Conservation (phyloP, 2,113 vertebrate species). For the Sphaerodactylus townsendi region DNA sequence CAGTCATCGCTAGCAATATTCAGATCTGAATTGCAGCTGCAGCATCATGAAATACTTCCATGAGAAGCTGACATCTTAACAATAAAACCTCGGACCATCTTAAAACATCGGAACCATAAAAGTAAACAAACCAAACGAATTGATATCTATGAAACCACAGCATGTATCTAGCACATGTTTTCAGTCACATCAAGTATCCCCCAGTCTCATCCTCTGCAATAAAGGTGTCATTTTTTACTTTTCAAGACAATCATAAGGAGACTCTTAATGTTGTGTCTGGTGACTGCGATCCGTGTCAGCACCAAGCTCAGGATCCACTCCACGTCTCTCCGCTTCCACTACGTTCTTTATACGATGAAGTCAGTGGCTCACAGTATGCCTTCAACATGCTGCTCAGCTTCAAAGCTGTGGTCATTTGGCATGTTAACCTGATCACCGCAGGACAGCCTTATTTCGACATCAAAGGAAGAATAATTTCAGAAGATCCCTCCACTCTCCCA, state of each 20-base stretch:
- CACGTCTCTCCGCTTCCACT: constrained; percentile 61
- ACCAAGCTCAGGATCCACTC: constrained; percentile 45
- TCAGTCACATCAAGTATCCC: neutral
- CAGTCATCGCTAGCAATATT: neutral
- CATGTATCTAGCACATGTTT: neutral
- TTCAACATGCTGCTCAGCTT: constrained; percentile 53
- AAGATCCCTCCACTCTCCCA: constrained; percentile 40
- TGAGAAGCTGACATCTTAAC: too few species aligned
- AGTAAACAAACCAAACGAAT: neutral
- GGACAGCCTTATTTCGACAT: constrained; percentile 63
- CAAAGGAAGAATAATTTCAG: constrained; percentile 66
- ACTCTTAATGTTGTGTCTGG: constrained; percentile 35
- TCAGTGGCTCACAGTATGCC: constrained; percentile 56
- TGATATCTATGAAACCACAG: neutral
- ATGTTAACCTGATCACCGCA: constrained; percentile 64
- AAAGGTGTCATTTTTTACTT: constrained; percentile 10
- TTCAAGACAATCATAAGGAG: constrained; percentile 23
- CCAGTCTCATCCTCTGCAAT: neutral
- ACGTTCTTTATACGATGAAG: constrained; percentile 58
- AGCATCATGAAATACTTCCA: too few species aligned
- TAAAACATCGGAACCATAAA: neutral
- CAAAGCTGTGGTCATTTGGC: constrained; percentile 66
- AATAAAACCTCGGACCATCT: neutral
- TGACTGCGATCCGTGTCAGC: constrained; percentile 30
- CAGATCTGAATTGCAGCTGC: too few species aligned